Evolutionary conservation across 1,140 invertebrate genomes (phyloP).

Genomic region (Psilanteris sp.): DNA sequence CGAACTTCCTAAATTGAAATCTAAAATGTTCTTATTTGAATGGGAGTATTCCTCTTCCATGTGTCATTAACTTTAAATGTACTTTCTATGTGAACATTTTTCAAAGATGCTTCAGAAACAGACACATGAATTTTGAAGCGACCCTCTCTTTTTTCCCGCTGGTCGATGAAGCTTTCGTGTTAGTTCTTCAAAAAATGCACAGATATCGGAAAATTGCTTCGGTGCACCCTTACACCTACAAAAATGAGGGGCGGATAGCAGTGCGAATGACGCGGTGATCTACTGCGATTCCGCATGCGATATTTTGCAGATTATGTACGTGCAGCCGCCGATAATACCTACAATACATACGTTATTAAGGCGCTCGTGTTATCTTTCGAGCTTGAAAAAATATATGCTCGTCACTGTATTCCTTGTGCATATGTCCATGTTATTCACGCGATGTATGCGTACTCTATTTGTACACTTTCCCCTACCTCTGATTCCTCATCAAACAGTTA

Average conservation of each 20-base stretch:
- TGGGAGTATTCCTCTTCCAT: too few species aligned
- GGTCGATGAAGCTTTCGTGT: constrained; percentile 16
- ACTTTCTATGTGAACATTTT: constrained; percentile 14
- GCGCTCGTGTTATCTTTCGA: constrained; percentile 28
- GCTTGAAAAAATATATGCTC: constrained; percentile 40
- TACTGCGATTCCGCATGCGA: constrained; percentile 59
- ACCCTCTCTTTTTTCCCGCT: constrained; percentile 8
- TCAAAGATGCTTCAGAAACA: constrained; percentile 25
- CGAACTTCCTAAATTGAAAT: too few species aligned
- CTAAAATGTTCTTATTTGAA: too few species aligned
- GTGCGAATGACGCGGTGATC: constrained; percentile 61
- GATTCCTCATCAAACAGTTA: constrained; percentile 31
- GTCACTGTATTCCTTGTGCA: constrained; percentile 25
- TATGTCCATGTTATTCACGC: constrained; percentile 44
- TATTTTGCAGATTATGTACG: constrained; percentile 51
- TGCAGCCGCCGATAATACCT: constrained; percentile 52
- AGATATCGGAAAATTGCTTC: constrained; percentile 57
- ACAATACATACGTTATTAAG: constrained; percentile 54
- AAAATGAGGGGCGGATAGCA: constrained; percentile 48
- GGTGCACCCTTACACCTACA: constrained; percentile 50
- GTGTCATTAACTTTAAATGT: constrained; percentile 1
- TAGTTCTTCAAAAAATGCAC: constrained; percentile 30
- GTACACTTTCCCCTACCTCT: constrained; percentile 22
- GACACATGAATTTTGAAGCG: constrained; percentile 12
- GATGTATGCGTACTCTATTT: constrained; percentile 30